Conservation (phyloP, 2,113 vertebrate genomes). For the Chlorocebus sabaeus region DNA sequence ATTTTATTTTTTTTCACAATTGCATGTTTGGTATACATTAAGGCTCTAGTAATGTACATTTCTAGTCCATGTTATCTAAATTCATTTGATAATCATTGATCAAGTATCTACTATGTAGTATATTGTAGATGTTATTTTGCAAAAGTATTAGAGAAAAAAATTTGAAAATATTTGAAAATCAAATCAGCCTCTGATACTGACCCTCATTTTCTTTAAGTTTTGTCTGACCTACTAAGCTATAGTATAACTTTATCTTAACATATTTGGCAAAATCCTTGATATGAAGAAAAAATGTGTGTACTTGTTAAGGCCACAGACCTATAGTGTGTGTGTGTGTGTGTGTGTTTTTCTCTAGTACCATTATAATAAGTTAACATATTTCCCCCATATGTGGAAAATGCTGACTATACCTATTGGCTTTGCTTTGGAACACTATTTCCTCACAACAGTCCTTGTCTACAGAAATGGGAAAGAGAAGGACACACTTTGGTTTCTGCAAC, state of each 20-base stretch:
- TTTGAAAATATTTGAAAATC: slow-evolving; percentile 8
- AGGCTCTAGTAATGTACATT: neutral
- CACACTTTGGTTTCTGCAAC: neutral
- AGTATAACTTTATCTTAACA: neutral
- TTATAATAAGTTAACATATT: neutral
- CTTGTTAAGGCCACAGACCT: neutral
- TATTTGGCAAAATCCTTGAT: neutral
- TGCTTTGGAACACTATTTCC: neutral
- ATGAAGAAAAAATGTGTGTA: neutral
- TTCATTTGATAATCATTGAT: neutral
- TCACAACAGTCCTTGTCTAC: neutral
- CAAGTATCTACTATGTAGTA: neutral
- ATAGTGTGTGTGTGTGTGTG: too few species aligned
- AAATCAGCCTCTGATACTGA: neutral
- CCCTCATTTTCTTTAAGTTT: neutral
- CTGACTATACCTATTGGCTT: neutral
- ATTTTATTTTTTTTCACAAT: neutral
- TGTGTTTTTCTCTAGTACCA: neutral
- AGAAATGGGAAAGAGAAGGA: neutral
- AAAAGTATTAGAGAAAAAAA: neutral
- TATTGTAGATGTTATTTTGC: neutral
- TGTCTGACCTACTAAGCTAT: neutral
- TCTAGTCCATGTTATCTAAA: neutral
- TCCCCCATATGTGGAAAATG: neutral
- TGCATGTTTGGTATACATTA: neutral